Base-by-base conservation (phyloP, 2,888 invertebrate genomes). In the Lasius fuliginosus region DNA sequence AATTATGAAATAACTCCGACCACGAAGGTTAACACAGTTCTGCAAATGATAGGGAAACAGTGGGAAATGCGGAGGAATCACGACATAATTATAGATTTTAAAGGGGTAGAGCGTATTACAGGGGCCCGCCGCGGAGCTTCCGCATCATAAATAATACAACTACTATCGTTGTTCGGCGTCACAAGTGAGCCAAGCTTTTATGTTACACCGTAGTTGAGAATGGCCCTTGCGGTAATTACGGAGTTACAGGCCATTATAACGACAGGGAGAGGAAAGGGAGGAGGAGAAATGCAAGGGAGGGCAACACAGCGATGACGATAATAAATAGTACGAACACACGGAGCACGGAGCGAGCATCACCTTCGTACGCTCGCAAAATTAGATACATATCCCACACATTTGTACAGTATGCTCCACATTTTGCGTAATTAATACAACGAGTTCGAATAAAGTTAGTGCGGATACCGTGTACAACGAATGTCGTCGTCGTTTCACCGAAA, bases 151-250 rank as follows among this genome's bases (percentile, higher is more conserved):
- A 87, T 85, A 89, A 85, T 83, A 74, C 69, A 77, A 60, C 56
- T 56, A 71, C 69, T 88, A 86, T 89, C 89, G 74, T 76, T 76
- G 82, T 74, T 84, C 75, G 84, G 76, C 83, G 79, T 85, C 85
- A 60, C 65, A 71, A 86, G 79, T 79, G 85, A 82, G 79, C 79
- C 71, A 27, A 60, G 85, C 86, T 84, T 83, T 88, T 71, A 77
- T 53, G 86, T 86, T 87, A 82, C 83, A 77, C 60, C 85, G 69
- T 46, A 69, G 83, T 76, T 71, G 64, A 76, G 77, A 81, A 84
- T 77, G 81, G 82, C 85, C 71, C 76, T 77, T 33, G 77, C 58
- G 58, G 83, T 88, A 87, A 89, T 89, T 89, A 82, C 81, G 85
- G 83, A 86, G 79, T 86, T 87, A 84, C 89, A 76, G 84, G 89